Base-by-base conservation (phyloP, 2,113 vertebrate species). In the Taxidea taxus region DNA sequence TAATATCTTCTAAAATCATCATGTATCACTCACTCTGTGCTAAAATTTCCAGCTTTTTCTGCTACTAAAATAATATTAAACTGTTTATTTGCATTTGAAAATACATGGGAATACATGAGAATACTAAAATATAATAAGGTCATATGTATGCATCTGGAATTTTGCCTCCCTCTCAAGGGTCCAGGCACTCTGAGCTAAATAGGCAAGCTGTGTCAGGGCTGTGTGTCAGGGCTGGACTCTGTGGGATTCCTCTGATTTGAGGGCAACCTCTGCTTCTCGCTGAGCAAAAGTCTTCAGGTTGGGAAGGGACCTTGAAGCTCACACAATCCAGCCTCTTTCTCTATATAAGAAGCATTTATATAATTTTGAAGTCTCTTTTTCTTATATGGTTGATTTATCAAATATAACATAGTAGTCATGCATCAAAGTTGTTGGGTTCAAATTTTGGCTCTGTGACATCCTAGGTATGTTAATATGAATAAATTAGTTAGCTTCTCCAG, bases 51-150 rank as follows among this genome's bases (percentile, higher is more conserved):
- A 16, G 23, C 14, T 34, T 42, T 62, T 84, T 70, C n/a, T 72
- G 11, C n/a, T 62, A 27, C 29, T 68, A 56, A 89, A 87, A 60
- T 7, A 87, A 44, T 39, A 27, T 72, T 34, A 85, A 90, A 56
- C 39, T 44, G 68, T 58, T 85, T 44, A 66, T 75, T 93, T 93
- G 34, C 49, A 77, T 58, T 91, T 64, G 15, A 90, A 96, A 95
- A 74, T 27, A 27, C 4, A 62, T 62, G 3, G 14, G 18, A 77
- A 39, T 81, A 66, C 34, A 15, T 60, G 51, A 23, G n/a, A 74
- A 25, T 68, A 31, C 66, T 89, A 93, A 27, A 56, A 86, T 49
- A 72, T 16, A 39, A 86, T 93, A 68, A 4, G 3, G 18, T 11
- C 23, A 3, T 44, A 16, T 11, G 16, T 60, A 6, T 20, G 13